These are phyloP conservation scores for Brassicogethes aeneus DNA, from an alignment of 2,888 invertebrate genomes.

Conservation along the genomic window DNA sequence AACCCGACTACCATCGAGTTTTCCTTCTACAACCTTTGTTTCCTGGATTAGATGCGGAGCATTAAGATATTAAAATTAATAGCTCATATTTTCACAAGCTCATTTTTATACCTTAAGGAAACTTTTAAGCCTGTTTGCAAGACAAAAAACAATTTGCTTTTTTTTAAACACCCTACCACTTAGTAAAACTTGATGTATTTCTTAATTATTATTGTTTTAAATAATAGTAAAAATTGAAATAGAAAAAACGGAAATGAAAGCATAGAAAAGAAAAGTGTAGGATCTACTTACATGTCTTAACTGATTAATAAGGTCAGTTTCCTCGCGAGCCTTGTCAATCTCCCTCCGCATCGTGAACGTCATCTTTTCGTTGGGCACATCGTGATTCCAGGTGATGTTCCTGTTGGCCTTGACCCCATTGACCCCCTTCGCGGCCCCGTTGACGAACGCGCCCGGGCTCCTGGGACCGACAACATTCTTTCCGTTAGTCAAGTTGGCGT, in stretches of 20 bases:
- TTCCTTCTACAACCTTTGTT: too few species aligned
- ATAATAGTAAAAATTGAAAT: too few species aligned
- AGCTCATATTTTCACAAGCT: too few species aligned
- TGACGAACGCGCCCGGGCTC: constrained; percentile 42
- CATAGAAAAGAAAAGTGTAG: background rate
- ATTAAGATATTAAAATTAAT: too few species aligned
- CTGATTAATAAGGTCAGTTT: constrained; percentile 75
- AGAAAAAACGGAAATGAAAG: constrained; percentile 1
- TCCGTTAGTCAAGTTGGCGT: constrained; percentile 26
- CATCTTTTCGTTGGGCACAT: constrained; percentile 62
- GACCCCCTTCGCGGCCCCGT: constrained; percentile 25
- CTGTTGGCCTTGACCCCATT: constrained; percentile 32
- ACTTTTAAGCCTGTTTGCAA: too few species aligned
- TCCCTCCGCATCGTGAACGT: constrained; percentile 89
- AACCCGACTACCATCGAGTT: too few species aligned
- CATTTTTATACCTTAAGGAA: too few species aligned
- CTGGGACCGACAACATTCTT: constrained; percentile 40
- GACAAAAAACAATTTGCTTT: too few species aligned
- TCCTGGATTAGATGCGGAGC: too few species aligned
- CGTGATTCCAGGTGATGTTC: constrained; percentile 66
- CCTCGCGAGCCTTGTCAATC: constrained; percentile 84
- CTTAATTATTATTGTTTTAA: too few species aligned
- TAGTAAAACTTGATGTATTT: too few species aligned
- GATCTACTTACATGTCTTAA: constrained; percentile 61
- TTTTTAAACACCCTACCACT: too few species aligned